These are phyloP conservation scores for Phorcus lineatus DNA, from an alignment of 2,888 invertebrate genomes.

Conservation along the genomic window DNA sequence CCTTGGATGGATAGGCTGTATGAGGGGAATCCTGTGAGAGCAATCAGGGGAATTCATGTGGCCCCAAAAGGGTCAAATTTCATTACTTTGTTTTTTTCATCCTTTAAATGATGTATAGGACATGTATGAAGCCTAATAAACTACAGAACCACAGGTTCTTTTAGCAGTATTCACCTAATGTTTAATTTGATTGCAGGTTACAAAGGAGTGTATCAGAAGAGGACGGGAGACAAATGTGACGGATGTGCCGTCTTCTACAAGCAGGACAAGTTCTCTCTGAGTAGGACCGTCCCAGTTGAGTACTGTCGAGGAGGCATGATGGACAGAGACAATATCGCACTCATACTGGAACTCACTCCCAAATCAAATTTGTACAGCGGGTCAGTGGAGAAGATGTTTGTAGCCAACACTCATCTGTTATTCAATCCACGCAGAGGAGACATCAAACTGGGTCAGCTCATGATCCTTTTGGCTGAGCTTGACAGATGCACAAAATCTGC, in stretches of 20 bases:
- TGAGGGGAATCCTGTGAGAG: no score
- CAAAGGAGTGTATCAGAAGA: slow-evolving; percentile 86
- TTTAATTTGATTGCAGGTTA: slow-evolving; percentile 79
- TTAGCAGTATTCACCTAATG: neutral
- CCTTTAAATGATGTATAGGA: no score
- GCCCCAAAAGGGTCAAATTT: no score
- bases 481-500: slow-evolving; percentile 80
- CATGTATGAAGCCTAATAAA: no score
- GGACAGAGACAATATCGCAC: slow-evolving; percentile 91
- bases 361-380: slow-evolving; percentile 23
- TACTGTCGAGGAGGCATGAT: slow-evolving; percentile 81
- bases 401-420: slow-evolving; percentile 95
- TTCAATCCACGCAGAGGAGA: slow-evolving; percentile 94
- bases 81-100: no score
- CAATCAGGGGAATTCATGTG: no score
- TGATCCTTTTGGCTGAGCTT: slow-evolving; percentile 88
- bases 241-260: slow-evolving; percentile 94
- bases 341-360: slow-evolving; percentile 84
- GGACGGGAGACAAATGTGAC: slow-evolving; percentile 85
- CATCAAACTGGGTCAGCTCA: slow-evolving; percentile 91
- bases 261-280: slow-evolving; percentile 81
- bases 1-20: no score
- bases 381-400: slow-evolving; percentile 78
- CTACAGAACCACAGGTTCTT: no score
- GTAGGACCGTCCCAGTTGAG: slow-evolving; percentile 84